Percentiles rank a stretch among this genome's conserved stretches.
These are phyloP conservation scores for Zaprionus gabonicus DNA, from an alignment of 1,140 invertebrate genomes.

Conservation along the genomic window DNA sequence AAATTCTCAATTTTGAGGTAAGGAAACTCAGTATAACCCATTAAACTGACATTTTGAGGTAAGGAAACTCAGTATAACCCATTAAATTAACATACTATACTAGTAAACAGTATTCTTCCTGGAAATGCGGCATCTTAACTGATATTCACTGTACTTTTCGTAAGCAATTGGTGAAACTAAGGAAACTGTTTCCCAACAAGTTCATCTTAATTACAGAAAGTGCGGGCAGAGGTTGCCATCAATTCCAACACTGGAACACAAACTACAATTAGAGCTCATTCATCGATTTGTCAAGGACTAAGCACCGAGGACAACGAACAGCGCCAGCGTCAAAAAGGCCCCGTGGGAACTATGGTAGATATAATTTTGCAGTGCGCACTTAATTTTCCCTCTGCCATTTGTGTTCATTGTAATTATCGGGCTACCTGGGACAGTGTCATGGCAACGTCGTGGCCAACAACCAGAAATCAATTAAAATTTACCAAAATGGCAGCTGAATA, in stretches of 20 bases:
- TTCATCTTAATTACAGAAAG: conserved; percentile 23
- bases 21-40: too few relatives aligned
- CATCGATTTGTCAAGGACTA: conserved; percentile 27
- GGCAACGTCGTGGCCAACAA: conserved; percentile 20
- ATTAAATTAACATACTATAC: too few relatives aligned
- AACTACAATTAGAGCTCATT: conserved; percentile 44
- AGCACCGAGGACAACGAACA: not conserved
- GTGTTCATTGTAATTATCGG: conserved; percentile 54
- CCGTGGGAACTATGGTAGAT: not conserved
- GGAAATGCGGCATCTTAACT: too few relatives aligned
- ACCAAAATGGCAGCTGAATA: conserved; percentile 50
- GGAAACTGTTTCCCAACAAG: not conserved
- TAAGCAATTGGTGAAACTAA: not conserved
- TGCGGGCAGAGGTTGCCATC: conserved; percentile 10
- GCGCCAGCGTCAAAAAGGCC: not conserved
- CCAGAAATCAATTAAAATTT: conserved; percentile 71
- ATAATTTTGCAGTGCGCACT: conserved; percentile 27
- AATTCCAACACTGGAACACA: conserved; percentile 23
- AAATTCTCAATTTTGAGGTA: too few relatives aligned
- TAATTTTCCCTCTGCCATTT: conserved; percentile 22
- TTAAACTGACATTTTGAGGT: too few relatives aligned
- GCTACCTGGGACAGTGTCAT: conserved; percentile 36
- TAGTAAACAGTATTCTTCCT: too few relatives aligned
- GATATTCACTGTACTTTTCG: too few relatives aligned
- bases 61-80: too few relatives aligned